Evolutionary conservation across 1,140 invertebrate genomes (phyloP).

Genomic region (Drosophila hydei): DNA sequence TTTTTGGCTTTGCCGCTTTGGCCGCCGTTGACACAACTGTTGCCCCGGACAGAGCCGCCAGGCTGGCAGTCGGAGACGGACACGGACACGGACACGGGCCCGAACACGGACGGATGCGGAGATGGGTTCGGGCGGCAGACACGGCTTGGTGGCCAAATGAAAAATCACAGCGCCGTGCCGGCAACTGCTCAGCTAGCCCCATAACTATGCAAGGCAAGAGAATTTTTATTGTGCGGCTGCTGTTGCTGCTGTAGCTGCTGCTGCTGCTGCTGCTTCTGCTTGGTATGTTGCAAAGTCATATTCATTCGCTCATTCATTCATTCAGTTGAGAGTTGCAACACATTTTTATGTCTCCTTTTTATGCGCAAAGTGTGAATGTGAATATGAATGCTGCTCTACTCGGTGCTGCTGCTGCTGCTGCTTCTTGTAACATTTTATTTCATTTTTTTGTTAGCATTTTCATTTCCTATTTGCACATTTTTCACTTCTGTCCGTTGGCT

Average conservation of each 20-base stretch:
- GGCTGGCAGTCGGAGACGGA: conserved; percentile 13
- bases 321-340: conserved; percentile 74
- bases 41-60: conserved; percentile 44
- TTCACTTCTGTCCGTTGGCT: conserved; percentile 65
- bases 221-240: conserved; percentile 65
- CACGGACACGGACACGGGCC: conserved; percentile 5
- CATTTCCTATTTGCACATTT: conserved; percentile 81
- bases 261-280: background rate
- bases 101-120: conserved; percentile 8
- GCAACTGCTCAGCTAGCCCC: conserved; percentile 51
- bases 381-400: conserved; percentile 40
- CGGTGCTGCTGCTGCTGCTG: conserved; percentile 6
- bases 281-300: conserved; percentile 64
- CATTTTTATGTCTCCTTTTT: conserved; percentile 75
- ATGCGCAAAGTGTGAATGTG: conserved; percentile 67
- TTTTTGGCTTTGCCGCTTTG: conserved; percentile 39
- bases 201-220: conserved; percentile 48
- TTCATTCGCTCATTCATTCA: conserved; percentile 71
- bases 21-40: conserved; percentile 59
- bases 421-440: conserved; percentile 31
- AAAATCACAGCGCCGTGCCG: conserved; percentile 76
- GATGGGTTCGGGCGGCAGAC: conserved; percentile 5
- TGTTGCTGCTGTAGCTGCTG: background rate
- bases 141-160: conserved; percentile 54
- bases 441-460: conserved; percentile 57